A percentile compares a stretch with the other conserved stretches of the same genome.
These are phyloP conservation scores for Spatula versicolor DNA, from an alignment of 2,797 vertebrate species.

Conservation along the genomic window DNA sequence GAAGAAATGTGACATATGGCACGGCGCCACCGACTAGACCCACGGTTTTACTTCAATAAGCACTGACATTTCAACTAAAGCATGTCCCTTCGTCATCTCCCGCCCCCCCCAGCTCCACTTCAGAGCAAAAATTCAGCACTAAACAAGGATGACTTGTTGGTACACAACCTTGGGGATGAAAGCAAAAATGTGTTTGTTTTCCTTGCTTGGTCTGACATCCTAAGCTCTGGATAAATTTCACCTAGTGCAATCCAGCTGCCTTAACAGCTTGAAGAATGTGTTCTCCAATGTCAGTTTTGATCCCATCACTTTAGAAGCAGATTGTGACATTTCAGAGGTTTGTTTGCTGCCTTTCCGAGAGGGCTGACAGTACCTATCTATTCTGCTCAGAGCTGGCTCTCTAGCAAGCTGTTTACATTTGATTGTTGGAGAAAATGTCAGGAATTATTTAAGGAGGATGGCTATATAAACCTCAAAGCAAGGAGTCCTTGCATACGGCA, in stretches of 20 bases:
- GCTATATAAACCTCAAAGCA: constrained; percentile 65
- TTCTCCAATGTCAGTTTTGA: constrained; percentile 67
- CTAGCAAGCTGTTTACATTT: constrained; percentile 57
- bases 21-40: neutral
- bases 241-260: constrained; percentile 69
- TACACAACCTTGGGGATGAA: constrained; percentile 56
- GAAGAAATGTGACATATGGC: constrained; percentile 41
- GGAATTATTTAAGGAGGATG: constrained; percentile 56
- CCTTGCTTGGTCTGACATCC: constrained; percentile 61
- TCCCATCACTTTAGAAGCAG: constrained; percentile 68
- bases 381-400: constrained; percentile 54
- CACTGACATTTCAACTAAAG: constrained; percentile 55
- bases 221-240: constrained; percentile 70
- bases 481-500: constrained; percentile 35
- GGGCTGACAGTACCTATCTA: constrained; percentile 65
- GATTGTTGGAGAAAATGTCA: constrained; percentile 59
- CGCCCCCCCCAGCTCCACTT: constrained; percentile 14
- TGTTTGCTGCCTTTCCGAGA: constrained; percentile 44
- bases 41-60: constrained; percentile 33
- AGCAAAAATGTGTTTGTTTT: constrained; percentile 71
- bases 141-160: constrained; percentile 64
- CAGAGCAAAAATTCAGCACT: constrained; percentile 54
- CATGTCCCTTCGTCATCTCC: constrained; percentile 43
- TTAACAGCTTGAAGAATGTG: constrained; percentile 68
- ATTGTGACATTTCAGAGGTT: constrained; percentile 74